These are phyloP conservation scores for Lasioglossum albipes DNA, from an alignment of 1,140 invertebrate genomes.

Conservation along the genomic window DNA sequence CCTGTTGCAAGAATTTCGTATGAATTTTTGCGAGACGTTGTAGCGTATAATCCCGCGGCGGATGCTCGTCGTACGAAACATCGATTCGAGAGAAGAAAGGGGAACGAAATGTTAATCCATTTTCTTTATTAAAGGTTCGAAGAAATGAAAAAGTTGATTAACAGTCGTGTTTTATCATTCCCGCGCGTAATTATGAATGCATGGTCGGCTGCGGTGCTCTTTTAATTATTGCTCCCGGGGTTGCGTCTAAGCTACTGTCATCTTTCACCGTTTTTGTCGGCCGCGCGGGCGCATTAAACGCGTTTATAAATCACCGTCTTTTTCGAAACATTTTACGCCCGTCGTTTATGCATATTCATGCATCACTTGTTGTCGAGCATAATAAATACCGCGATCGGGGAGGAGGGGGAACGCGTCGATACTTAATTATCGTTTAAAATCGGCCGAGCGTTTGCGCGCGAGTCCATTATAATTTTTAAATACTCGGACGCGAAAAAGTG, in stretches of 20 bases:
- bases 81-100: neutral
- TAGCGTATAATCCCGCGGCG: too few species aligned
- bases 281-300: slow-evolving; percentile 7
- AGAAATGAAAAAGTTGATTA: neutral
- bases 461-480: slow-evolving; percentile 22
- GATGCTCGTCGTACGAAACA: too few species aligned
- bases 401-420: slow-evolving; percentile 1
- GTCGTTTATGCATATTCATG: slow-evolving; percentile 28
- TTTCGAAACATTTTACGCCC: slow-evolving; percentile 19
- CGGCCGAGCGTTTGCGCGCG: neutral
- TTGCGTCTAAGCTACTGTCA: neutral
- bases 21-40: too few species aligned
- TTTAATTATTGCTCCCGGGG: neutral
- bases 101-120: neutral
- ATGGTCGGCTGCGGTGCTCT: neutral
- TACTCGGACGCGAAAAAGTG: neutral
- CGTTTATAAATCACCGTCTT: slow-evolving; percentile 21
- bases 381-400: slow-evolving; percentile 10
- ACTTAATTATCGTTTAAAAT: slow-evolving; percentile 18
- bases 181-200: too few species aligned
- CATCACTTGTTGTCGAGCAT: slow-evolving; percentile 11
- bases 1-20: too few species aligned
- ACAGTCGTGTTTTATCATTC: neutral
- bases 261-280: neutral
- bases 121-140: neutral